These are phyloP conservation scores for Hetaerina titia DNA, from an alignment of 2,888 invertebrate genomes.

Conservation along the genomic window DNA sequence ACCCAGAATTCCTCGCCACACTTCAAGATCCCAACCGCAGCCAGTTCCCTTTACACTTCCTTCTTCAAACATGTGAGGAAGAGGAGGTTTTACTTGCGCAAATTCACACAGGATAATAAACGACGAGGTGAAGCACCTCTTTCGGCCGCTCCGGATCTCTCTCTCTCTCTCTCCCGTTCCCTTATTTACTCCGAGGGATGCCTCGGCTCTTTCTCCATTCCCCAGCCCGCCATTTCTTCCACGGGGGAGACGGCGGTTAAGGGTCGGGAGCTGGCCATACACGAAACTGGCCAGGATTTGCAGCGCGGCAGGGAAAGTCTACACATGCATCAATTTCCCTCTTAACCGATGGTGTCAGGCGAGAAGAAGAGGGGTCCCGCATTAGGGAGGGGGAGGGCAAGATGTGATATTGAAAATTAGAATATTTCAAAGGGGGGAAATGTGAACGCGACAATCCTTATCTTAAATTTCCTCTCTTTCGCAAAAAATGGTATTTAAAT, in stretches of 20 bases:
- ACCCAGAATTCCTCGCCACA: background rate
- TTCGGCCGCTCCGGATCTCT: background rate
- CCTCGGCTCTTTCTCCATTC: no score
- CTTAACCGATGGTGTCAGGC: background rate
- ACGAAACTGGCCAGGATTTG: slow-evolving; percentile 25
- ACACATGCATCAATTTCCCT: slow-evolving; percentile 24
- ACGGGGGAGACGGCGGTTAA: background rate
- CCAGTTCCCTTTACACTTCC: background rate
- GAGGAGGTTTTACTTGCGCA: slow-evolving; percentile 9
- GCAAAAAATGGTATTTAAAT: background rate
- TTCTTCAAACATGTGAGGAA: slow-evolving; percentile 25
- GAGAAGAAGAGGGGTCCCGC: background rate
- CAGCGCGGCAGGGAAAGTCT: slow-evolving; percentile 9
- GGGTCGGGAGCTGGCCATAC: background rate
- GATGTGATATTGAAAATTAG: background rate
- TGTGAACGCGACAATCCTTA: background rate
- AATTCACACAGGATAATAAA: slow-evolving; percentile 33
- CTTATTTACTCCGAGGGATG: background rate
- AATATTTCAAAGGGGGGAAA: background rate
- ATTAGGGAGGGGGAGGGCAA: background rate
- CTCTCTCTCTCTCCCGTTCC: background rate
- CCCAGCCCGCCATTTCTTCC: background rate
- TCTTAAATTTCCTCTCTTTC: background rate
- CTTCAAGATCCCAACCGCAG: background rate
- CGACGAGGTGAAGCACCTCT: slow-evolving; percentile 3